Percentiles rank a stretch among this genome's conserved stretches.
These are phyloP conservation scores for Delphinapterus leucas DNA, from an alignment of 2,113 vertebrate genomes.

Conservation along the genomic window DNA sequence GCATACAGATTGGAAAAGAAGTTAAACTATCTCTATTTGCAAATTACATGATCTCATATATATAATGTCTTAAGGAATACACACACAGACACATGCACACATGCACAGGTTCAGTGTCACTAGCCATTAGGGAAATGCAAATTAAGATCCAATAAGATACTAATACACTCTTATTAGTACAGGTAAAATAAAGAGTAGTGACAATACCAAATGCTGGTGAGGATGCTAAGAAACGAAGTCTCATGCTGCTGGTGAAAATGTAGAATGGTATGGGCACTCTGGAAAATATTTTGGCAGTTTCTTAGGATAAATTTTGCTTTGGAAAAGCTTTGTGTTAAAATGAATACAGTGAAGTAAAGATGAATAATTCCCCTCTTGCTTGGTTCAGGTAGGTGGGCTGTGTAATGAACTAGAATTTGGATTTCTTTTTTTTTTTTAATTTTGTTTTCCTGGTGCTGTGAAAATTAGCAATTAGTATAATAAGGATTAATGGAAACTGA, in stretches of 20 bases:
- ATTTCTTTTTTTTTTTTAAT: background rate
- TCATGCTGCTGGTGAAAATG: background rate
- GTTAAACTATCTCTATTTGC: background rate
- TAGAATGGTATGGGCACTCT: background rate
- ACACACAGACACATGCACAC: background rate
- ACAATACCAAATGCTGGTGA: background rate
- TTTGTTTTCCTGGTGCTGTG: background rate
- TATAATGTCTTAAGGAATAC: background rate
- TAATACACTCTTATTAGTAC: background rate
- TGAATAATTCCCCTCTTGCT: background rate
- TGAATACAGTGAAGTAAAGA: background rate
- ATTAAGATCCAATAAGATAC: background rate
- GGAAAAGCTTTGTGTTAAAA: background rate
- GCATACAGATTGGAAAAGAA: background rate
- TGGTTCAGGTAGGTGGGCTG: background rate
- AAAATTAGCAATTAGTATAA: background rate
- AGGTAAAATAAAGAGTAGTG: background rate
- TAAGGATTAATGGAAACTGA: background rate
- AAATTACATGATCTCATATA: background rate
- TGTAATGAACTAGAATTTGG: background rate
- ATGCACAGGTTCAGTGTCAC: background rate
- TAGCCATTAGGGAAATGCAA: background rate
- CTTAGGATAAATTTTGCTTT: conserved; percentile 16
- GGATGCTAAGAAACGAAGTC: background rate
- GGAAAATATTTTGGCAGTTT: background rate